These are phyloP conservation scores for Conopomorpha cramerella DNA, from an alignment of 1,140 invertebrate genomes.

Conservation along the genomic window DNA sequence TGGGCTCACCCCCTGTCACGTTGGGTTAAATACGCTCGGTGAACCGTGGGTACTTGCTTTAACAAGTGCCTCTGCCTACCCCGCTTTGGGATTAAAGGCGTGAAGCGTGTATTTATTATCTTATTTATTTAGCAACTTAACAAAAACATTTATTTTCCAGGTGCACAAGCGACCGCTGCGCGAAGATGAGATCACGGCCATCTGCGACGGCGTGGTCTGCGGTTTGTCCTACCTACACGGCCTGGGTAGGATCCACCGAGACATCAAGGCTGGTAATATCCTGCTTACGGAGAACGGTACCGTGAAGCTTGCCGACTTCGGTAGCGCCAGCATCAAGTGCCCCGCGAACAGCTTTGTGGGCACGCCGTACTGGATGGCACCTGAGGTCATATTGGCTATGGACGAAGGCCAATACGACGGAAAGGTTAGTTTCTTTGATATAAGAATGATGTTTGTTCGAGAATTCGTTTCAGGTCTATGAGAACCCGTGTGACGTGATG, in stretches of 20 bases:
- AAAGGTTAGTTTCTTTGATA: conserved; percentile 73
- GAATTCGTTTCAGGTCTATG: too few species aligned
- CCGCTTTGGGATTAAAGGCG: too few species aligned
- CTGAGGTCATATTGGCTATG: conserved; percentile 99
- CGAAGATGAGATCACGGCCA: conserved; percentile 98
- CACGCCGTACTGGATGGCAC: conserved; percentile 99
- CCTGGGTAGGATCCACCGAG: conserved; percentile 90
- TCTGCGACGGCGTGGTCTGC: conserved; percentile 91
- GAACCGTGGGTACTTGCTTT: too few species aligned
- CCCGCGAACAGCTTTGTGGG: conserved; percentile 99
- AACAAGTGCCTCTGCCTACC: too few species aligned
- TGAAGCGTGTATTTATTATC: too few species aligned
- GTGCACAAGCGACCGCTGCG: conserved; percentile 96
- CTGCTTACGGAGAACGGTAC: conserved; percentile 97
- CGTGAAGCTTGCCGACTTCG: conserved; percentile 98
- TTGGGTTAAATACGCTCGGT: too few species aligned
- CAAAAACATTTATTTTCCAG: too few species aligned
- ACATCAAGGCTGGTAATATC: conserved; percentile 97
- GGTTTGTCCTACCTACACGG: conserved; percentile 95
- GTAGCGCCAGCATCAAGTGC: conserved; percentile 94
- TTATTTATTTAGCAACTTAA: too few species aligned
- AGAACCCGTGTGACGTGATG: too few species aligned
- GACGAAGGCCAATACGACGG: conserved; percentile 99
- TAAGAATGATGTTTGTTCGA: background rate
- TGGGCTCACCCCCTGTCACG: too few species aligned